A percentile compares a stretch with the other conserved stretches of the same genome.
Evolutionary conservation across 2,888 invertebrate species (phyloP).

Genomic region (Pyrrhia umbra): DNA sequence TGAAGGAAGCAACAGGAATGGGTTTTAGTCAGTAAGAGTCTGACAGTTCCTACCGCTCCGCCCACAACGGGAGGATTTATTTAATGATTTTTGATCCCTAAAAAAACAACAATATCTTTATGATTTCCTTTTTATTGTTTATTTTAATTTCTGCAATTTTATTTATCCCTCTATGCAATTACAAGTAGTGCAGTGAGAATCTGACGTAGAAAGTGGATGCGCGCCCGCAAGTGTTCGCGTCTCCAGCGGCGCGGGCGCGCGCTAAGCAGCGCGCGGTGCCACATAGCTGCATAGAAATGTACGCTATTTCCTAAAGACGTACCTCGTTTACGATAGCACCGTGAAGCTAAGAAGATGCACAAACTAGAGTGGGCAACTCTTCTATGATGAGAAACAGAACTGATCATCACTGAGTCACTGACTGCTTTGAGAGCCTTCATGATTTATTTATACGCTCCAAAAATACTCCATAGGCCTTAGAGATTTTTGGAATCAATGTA

Average conservation of each 20-base stretch:
- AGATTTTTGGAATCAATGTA: neutral
- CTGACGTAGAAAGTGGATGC: conserved; percentile 62
- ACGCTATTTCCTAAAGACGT: conserved; percentile 46
- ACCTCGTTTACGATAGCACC: conserved; percentile 10
- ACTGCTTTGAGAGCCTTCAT: neutral
- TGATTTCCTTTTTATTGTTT: too few relatives aligned
- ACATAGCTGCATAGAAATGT: conserved; percentile 51
- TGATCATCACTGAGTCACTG: neutral
- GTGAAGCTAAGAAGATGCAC: neutral
- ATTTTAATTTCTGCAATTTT: neutral
- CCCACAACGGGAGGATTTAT: too few relatives aligned
- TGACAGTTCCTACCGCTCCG: too few relatives aligned
- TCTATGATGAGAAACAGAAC: too few relatives aligned
- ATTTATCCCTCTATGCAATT: conserved; percentile 32
- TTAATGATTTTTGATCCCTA: too few relatives aligned
- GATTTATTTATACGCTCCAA: neutral
- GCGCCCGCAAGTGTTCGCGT: conserved; percentile 26
- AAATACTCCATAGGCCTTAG: neutral
- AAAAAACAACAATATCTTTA: too few relatives aligned
- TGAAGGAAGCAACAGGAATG: too few relatives aligned
- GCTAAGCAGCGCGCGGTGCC: conserved; percentile 1
- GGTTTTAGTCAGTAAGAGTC: too few relatives aligned
- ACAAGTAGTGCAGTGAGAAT: conserved; percentile 52
- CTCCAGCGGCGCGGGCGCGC: conserved; percentile 3
- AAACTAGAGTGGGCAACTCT: conserved; percentile 21